A percentile compares a stretch with the other conserved stretches of the same genome.
phyloP scores from a whole-genome alignment of 2,113 vertebrate species.

The Capreolus pygargus region DNA sequence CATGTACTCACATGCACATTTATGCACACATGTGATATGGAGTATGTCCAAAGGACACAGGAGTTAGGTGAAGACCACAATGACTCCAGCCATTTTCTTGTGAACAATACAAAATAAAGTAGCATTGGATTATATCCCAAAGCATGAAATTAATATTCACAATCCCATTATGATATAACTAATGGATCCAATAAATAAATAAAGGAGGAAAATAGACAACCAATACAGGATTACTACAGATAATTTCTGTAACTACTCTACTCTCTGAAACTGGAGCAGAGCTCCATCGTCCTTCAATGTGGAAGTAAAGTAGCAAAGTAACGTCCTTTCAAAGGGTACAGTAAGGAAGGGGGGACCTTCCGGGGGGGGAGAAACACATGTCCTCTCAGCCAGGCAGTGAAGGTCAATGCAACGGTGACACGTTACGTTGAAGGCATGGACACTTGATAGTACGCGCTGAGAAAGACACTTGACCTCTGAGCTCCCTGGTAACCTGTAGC shows the following conservation, averaged over 20 bases:
- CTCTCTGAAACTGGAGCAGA: not conserved
- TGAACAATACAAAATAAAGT: not conserved
- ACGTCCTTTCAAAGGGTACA: not conserved
- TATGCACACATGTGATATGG: too few species aligned
- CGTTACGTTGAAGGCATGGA: fast-evolving
- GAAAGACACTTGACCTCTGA: fast-evolving
- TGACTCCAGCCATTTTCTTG: not conserved
- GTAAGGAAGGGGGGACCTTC: fast-evolving
- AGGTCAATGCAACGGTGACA: fast-evolving
- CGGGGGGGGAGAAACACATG: not conserved
- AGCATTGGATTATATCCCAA: not conserved
- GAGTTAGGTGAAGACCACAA: not conserved
- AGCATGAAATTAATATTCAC: not conserved
- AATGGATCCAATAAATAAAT: not conserved
- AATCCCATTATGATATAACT: not conserved
- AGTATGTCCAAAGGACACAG: not conserved
- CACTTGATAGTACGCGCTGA: fast-evolving
- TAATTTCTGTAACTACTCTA: too few species aligned
- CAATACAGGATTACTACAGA: not conserved
- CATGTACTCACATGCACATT: fast-evolving
- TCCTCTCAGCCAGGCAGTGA: fast-evolving
- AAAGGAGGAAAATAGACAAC: not conserved
- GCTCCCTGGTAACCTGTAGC: too few species aligned
- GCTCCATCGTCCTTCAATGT: fast-evolving
- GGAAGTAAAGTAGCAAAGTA: fast-evolving